phyloP scores from a whole-genome alignment of 1,140 invertebrate species.

The Bombus terrestris region DNA sequence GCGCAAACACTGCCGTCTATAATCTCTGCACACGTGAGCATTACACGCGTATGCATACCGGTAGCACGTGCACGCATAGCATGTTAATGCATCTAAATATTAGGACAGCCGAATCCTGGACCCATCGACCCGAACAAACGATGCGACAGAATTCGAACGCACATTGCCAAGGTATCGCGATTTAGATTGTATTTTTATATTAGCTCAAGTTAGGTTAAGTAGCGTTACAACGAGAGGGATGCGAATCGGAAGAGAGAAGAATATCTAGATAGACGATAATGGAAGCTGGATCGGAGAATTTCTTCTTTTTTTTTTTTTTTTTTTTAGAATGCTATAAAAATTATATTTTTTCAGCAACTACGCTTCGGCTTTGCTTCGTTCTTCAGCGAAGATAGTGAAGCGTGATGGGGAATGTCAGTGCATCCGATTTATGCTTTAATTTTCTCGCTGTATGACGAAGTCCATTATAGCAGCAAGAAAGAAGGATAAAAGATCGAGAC shows the following conservation, averaged over 20 bases:
- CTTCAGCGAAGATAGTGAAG: no score
- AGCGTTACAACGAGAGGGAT: background rate
- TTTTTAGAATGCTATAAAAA: no score
- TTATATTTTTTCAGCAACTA: no score
- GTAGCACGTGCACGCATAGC: conserved; percentile 18
- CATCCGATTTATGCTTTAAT: background rate
- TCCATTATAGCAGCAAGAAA: background rate
- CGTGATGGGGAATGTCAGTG: no score
- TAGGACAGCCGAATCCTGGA: background rate
- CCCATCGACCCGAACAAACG: background rate
- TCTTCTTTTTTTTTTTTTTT: no score
- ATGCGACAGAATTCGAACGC: background rate
- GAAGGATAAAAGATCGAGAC: background rate
- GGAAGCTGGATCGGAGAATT: no score
- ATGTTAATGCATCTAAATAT: conserved; percentile 38
- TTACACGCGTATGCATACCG: conserved; percentile 18
- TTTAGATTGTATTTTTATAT: background rate
- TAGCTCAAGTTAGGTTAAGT: background rate
- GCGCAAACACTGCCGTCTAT: conserved; percentile 34
- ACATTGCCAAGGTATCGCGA: background rate
- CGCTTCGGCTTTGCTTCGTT: no score
- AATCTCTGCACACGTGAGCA: conserved; percentile 53
- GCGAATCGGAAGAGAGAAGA: no score
- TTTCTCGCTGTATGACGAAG: background rate
- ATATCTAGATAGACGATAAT: no score